These are phyloP conservation scores for Rhorus exstirpatorius DNA, from an alignment of 2,888 invertebrate species.

Conservation along the genomic window DNA sequence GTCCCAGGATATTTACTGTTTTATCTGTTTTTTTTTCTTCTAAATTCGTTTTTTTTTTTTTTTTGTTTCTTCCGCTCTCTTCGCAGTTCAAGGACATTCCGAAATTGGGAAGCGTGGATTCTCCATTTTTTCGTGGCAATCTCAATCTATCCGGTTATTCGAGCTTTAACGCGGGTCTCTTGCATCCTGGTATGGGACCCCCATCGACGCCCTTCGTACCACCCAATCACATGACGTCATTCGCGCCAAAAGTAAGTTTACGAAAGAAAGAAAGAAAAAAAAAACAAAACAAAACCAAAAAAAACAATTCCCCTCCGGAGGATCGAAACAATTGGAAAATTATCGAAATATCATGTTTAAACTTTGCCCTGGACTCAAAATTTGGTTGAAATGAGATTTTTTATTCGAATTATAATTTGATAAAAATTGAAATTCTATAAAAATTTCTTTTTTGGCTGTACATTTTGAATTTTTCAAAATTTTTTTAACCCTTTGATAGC, in stretches of 20 bases:
- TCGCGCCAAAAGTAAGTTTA: conserved; percentile 93
- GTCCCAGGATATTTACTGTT: conserved; percentile 28
- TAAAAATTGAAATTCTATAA: too few species aligned
- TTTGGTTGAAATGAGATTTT: too few species aligned
- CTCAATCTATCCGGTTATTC: conserved; percentile 93
- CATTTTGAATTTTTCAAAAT: too few species aligned
- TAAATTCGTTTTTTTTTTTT: neutral
- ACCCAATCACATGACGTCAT: conserved; percentile 94
- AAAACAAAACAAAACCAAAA: too few species aligned
- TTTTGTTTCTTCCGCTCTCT: conserved; percentile 28
- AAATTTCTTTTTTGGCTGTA: too few species aligned
- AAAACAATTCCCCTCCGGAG: too few species aligned
- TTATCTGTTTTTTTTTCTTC: conserved; percentile 10
- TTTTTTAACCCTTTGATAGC: too few species aligned
- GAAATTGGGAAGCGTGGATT: conserved; percentile 92
- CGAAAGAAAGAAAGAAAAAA: too few species aligned
- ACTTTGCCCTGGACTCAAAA: too few species aligned
- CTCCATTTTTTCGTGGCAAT: conserved; percentile 92
- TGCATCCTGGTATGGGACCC: conserved; percentile 92
- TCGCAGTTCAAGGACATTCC: conserved; percentile 94
- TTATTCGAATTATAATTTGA: too few species aligned
- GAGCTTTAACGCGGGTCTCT: conserved; percentile 91
- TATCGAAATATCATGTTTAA: too few species aligned
- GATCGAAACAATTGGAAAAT: too few species aligned
- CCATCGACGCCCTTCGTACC: conserved; percentile 94